phyloP scores from a whole-genome alignment of 2,888 invertebrate species.

The Microchrysa polita region DNA sequence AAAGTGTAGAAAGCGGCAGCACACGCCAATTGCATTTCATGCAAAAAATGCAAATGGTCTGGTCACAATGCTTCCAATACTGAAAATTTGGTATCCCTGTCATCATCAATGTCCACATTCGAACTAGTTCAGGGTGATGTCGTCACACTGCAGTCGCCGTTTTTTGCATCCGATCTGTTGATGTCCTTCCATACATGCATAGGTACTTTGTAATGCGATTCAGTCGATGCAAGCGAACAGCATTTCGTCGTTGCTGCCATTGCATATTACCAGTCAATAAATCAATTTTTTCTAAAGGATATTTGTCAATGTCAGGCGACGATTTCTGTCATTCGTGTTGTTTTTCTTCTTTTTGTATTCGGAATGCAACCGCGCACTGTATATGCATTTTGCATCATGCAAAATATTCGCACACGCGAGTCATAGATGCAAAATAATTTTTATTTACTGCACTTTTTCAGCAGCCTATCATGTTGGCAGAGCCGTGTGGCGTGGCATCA shows the following conservation, averaged over 20 bases:
- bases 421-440: slow-evolving; percentile 46
- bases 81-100: slow-evolving; percentile 33
- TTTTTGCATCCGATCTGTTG: background rate
- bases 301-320: slow-evolving; percentile 51
- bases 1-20: no score
- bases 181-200: background rate
- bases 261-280: slow-evolving; percentile 50
- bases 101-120: slow-evolving; percentile 41
- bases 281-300: slow-evolving; percentile 49
- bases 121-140: slow-evolving; percentile 2
- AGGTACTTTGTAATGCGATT: slow-evolving; percentile 44
- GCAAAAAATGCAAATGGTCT: slow-evolving; percentile 6
- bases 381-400: background rate
- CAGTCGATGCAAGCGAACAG: slow-evolving; percentile 35
- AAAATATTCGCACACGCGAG: slow-evolving; percentile 26
- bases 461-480: slow-evolving; percentile 18
- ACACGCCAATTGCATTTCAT: no score
- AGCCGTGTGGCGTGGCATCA: slow-evolving; percentile 14
- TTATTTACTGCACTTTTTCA: slow-evolving; percentile 50
- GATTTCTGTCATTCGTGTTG: slow-evolving; percentile 49
- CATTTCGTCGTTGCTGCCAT: slow-evolving; percentile 38
- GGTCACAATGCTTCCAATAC: slow-evolving; percentile 27
- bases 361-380: slow-evolving; percentile 22
- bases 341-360: background rate
- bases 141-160: background rate